A percentile compares a stretch with the other conserved stretches of the same genome.
These are phyloP conservation scores for Cyanocitta stelleri DNA, from an alignment of 2,113 vertebrate species.

Conservation along the genomic window DNA sequence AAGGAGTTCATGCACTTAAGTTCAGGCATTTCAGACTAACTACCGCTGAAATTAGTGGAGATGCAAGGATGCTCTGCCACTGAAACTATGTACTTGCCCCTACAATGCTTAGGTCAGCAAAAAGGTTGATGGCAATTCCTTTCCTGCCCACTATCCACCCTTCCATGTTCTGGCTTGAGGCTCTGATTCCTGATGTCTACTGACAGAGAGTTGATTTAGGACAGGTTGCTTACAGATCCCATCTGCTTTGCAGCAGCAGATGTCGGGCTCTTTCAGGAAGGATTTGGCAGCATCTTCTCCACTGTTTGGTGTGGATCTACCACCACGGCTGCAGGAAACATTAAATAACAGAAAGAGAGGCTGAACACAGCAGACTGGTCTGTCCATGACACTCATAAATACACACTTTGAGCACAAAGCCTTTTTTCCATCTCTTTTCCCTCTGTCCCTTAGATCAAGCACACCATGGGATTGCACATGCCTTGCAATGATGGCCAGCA, in stretches of 20 bases:
- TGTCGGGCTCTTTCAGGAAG: not conserved
- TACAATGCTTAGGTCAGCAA: not conserved
- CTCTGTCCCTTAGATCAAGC: not conserved
- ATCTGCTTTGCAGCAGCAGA: constrained; percentile 11
- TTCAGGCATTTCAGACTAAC: not conserved
- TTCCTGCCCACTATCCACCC: not conserved
- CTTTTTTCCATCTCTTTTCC: not conserved
- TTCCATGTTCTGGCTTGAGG: not conserved
- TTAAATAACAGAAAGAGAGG: constrained; percentile 6
- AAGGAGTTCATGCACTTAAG: not conserved
- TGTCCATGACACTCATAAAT: not conserved
- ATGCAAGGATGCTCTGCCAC: not conserved
- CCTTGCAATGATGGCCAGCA: not conserved
- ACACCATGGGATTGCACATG: not conserved
- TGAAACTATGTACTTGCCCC: not conserved
- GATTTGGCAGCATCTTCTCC: not conserved
- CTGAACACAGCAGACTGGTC: not conserved
- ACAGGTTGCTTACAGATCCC: not conserved
- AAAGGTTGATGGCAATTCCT: not conserved
- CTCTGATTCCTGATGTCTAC: not conserved
- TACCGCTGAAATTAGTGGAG: not conserved
- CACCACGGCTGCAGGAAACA: not conserved
- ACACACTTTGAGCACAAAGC: not conserved
- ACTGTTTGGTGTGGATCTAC: constrained; percentile 3
- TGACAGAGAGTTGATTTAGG: not conserved